Conservation (phyloP, 2,888 invertebrate species). For the Diplolepis rosae region DNA sequence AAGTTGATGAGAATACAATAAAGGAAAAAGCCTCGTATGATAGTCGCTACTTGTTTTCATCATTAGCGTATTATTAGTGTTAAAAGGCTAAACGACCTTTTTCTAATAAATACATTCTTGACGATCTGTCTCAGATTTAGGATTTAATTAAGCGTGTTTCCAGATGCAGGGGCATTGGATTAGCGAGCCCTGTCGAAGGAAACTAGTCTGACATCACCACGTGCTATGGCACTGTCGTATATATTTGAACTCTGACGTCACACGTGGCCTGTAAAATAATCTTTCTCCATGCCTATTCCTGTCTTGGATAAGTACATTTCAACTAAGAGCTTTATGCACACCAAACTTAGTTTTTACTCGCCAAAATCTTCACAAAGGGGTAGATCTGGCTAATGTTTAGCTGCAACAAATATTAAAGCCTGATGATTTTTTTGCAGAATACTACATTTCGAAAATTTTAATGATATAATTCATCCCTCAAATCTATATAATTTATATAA, state of each 20-base stretch:
- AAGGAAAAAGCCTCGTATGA: background rate
- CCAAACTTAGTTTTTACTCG: background rate
- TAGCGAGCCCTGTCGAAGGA: background rate
- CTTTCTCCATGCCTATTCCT: constrained; percentile 26
- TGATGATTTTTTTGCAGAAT: too few species aligned
- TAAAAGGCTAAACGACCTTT: background rate
- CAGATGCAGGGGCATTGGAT: constrained; percentile 22
- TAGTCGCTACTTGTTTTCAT: background rate
- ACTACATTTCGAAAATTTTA: too few species aligned
- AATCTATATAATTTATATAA: too few species aligned
- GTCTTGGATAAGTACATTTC: constrained; percentile 18
- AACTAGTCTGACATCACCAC: constrained; percentile 22
- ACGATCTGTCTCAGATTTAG: background rate
- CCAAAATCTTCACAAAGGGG: background rate
- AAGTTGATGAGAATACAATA: background rate
- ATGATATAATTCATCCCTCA: too few species aligned
- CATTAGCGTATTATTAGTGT: background rate
- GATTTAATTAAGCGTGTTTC: constrained; percentile 1
- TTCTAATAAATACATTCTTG: constrained; percentile 6
- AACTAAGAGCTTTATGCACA: constrained; percentile 3
- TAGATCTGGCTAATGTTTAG: too few species aligned
- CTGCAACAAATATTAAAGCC: too few species aligned
- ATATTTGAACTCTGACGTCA: constrained; percentile 31
- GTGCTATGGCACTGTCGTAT: constrained; percentile 6
- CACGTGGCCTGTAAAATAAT: constrained; percentile 25